A percentile compares a stretch with the other conserved stretches of the same genome.
phyloP scores from a whole-genome alignment of 1,140 invertebrate genomes.

The Drosophila insularis region DNA sequence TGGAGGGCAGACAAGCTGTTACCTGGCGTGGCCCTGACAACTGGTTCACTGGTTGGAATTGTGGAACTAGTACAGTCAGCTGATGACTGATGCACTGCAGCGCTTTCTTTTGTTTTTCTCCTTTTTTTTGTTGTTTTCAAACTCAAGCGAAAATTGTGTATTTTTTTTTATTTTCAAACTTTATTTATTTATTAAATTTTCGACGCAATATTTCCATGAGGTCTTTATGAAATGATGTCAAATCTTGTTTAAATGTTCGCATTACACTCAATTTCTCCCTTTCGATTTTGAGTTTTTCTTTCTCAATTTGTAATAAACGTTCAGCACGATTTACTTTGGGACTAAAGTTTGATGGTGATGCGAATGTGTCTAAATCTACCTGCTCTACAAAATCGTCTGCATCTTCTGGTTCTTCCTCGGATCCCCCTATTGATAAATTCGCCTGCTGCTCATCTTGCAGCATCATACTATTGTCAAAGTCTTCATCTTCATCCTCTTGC shows the following conservation, averaged over 20 bases:
- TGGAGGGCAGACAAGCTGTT: background rate
- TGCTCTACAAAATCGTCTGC: background rate
- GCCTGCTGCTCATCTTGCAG: background rate
- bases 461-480: background rate
- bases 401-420: background rate
- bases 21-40: background rate
- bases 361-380: no score
- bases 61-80: constrained; percentile 1
- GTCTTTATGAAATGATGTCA: constrained; percentile 29
- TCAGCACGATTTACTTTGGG: background rate
- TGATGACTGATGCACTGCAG: background rate
- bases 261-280: constrained; percentile 34
- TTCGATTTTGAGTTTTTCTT: constrained; percentile 30
- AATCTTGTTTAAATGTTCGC: constrained; percentile 29
- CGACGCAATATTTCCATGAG: constrained; percentile 18
- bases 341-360: no score
- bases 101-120: background rate
- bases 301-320: constrained; percentile 24
- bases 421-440: background rate
- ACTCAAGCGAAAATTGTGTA: no score
- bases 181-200: background rate
- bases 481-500: background rate
- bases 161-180: background rate
- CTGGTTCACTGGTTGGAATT: background rate
- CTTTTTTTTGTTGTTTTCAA: no score